A percentile compares a stretch with the other conserved stretches of the same genome.
phyloP scores from a whole-genome alignment of 2,113 vertebrate genomes.

The Haemorhous mexicanus region DNA sequence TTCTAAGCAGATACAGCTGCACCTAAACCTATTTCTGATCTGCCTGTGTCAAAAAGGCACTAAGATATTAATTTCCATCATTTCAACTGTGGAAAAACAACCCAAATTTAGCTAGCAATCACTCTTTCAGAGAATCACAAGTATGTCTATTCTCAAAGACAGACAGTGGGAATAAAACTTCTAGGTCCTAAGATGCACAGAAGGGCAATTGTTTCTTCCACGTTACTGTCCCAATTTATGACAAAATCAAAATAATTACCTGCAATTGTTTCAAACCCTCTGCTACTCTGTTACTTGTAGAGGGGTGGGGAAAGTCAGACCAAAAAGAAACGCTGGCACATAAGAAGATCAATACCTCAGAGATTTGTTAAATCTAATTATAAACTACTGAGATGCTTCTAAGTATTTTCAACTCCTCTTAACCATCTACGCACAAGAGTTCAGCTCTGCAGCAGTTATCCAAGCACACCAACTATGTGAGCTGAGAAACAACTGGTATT shows the following conservation, averaged over 20 bases:
- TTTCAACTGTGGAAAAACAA: not conserved
- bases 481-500: not conserved
- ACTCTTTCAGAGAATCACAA: not conserved
- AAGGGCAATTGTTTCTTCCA: not conserved
- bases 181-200: not conserved
- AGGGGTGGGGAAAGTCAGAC: not conserved
- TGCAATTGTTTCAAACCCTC: not conserved
- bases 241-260: not conserved
- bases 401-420: not conserved
- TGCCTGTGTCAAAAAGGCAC: not conserved
- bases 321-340: not conserved
- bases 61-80: not conserved
- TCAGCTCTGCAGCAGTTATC: not conserved
- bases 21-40: not conserved
- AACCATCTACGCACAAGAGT: not conserved
- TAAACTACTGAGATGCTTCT: not conserved
- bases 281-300: not conserved
- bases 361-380: not conserved
- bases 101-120: not conserved
- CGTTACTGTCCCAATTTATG: not conserved
- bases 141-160: not conserved
- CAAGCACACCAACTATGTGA: not conserved
- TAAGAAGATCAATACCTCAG: not conserved
- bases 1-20: not conserved
- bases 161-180: not conserved